Percentiles rank a stretch among this genome's conserved stretches.
phyloP scores from a whole-genome alignment of 1,140 invertebrate genomes.

The Nephila pilipes region DNA sequence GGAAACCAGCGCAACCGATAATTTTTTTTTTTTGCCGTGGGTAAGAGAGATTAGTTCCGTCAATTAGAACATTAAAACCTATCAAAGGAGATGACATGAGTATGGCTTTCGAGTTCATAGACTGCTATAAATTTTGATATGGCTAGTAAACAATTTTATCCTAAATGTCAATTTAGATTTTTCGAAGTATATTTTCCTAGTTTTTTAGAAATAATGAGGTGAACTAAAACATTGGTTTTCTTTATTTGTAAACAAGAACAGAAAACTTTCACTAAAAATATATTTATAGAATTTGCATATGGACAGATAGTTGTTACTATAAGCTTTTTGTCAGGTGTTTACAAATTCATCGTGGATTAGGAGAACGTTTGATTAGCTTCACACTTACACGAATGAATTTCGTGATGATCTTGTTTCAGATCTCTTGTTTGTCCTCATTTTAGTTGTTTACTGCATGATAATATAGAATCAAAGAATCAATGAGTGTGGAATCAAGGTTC shows the following conservation, averaged over 20 bases:
- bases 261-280: too few relatives aligned
- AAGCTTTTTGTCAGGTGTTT: background rate
- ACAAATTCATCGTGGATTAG: background rate
- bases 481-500: background rate
- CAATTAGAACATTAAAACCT: background rate
- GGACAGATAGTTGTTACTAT: background rate
- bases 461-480: background rate
- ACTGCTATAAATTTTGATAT: background rate
- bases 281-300: too few relatives aligned
- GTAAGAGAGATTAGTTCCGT: background rate
- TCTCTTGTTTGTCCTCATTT: conserved; percentile 6
- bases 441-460: background rate
- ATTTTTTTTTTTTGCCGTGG: background rate
- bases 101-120: background rate
- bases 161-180: too few relatives aligned
- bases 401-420: background rate
- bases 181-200: too few relatives aligned
- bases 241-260: too few relatives aligned
- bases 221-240: too few relatives aligned
- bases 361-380: background rate
- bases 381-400: background rate
- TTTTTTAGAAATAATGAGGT: too few relatives aligned
- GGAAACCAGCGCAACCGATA: background rate
- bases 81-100: background rate
- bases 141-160: background rate